These are phyloP conservation scores for Tholera decimalis DNA, from an alignment of 2,888 invertebrate species.

Conservation along the genomic window DNA sequence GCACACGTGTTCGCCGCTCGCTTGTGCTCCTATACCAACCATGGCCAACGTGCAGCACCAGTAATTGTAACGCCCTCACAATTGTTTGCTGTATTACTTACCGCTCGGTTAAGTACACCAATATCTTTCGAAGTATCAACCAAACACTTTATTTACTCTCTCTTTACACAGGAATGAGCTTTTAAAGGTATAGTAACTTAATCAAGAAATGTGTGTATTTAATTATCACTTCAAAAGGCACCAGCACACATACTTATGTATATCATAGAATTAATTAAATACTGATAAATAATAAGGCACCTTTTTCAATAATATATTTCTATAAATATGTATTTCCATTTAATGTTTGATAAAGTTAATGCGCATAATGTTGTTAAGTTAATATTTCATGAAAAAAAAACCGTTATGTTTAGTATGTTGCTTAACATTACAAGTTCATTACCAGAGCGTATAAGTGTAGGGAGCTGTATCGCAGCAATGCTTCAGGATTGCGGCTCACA, in stretches of 20 bases:
- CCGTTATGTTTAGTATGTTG: conserved; percentile 64
- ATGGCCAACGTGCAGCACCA: conserved; percentile 63
- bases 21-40: conserved; percentile 72
- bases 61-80: conserved; percentile 75
- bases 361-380: conserved; percentile 48
- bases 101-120: conserved; percentile 78
- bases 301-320: conserved; percentile 45
- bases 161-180: conserved; percentile 78
- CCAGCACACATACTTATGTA: conserved; percentile 66
- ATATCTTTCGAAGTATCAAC: conserved; percentile 74
- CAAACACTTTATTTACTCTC: conserved; percentile 79
- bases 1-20: conserved; percentile 21
- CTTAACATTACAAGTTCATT: conserved; percentile 71
- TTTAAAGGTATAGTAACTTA: conserved; percentile 80
- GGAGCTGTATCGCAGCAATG: conserved; percentile 67
- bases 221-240: conserved; percentile 76
- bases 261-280: conserved; percentile 59
- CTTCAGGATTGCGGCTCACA: conserved; percentile 74
- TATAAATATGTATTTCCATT: conserved; percentile 49
- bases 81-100: conserved; percentile 87
- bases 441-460: conserved; percentile 67
- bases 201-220: conserved; percentile 79
- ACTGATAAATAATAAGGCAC: conserved; percentile 37
- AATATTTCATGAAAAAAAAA: conserved; percentile 57
- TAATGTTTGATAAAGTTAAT: conserved; percentile 46